phyloP scores from a whole-genome alignment of 2,113 vertebrate species.

The Ictidomys tridecemlineatus region DNA sequence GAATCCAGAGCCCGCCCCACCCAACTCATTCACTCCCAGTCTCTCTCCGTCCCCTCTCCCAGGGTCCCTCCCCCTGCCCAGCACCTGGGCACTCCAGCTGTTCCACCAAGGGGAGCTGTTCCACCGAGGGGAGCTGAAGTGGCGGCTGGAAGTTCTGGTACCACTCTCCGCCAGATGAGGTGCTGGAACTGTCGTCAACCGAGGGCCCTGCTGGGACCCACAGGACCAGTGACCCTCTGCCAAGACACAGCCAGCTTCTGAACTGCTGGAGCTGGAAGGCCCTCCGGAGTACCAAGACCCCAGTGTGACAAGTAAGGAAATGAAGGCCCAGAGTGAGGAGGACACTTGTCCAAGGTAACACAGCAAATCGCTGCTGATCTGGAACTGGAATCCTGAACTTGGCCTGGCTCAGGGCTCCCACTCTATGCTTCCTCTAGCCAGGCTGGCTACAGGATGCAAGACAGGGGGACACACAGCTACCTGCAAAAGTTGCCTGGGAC shows the following conservation, averaged over 20 bases:
- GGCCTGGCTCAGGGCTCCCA: not conserved
- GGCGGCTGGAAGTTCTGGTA: slow-evolving; percentile 83
- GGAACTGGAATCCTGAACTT: not conserved
- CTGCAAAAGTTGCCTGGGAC: not conserved
- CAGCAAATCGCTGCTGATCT: not conserved
- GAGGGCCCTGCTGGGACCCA: slow-evolving; percentile 47
- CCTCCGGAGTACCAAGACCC: not conserved
- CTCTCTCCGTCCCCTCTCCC: not conserved
- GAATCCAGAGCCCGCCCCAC: not conserved
- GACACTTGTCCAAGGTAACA: not conserved
- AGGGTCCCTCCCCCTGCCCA: fast-evolving
- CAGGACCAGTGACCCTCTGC: not conserved
- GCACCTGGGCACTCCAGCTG: slow-evolving; percentile 66
- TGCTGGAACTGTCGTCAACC: slow-evolving; percentile 82
- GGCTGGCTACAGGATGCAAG: not conserved
- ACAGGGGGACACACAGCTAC: not conserved
- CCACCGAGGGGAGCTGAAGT: fast-evolving
- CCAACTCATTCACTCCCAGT: not conserved
- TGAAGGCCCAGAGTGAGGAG: not conserved
- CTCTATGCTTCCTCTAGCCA: not conserved
- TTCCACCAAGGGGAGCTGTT: not conserved
- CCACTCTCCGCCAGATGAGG: slow-evolving; percentile 87
- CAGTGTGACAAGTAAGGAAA: not conserved
- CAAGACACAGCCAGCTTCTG: fast-evolving
- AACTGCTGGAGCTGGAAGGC: not conserved